phyloP scores from a whole-genome alignment of 2,113 vertebrate species.

The Ariopsis seemanni region DNA sequence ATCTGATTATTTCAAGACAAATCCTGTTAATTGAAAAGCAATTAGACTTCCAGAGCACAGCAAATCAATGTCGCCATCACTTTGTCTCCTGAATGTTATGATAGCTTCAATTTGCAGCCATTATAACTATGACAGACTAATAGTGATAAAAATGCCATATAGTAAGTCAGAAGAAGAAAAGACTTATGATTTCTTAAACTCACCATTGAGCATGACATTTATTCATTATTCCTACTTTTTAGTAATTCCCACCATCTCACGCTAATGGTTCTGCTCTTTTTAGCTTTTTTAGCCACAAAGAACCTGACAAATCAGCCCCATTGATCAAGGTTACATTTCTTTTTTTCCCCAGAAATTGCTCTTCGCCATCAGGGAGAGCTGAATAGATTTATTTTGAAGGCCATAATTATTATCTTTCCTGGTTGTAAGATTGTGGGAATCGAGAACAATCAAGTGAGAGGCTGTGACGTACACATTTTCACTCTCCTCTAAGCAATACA shows the following conservation, averaged over 20 bases:
- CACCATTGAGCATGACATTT: neutral
- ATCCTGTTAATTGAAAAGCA: neutral
- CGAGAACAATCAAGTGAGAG: constrained; percentile 18
- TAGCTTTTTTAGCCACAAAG: constrained; percentile 12
- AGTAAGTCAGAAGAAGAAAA: constrained; percentile 9
- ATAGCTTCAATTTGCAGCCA: neutral
- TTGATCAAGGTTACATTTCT: constrained; percentile 29
- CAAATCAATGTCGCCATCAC: neutral
- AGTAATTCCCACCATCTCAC: neutral
- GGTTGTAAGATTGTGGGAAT: constrained; percentile 13
- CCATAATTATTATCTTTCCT: constrained; percentile 22
- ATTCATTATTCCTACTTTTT: constrained; percentile 30
- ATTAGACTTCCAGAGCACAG: neutral
- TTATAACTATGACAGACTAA: constrained; percentile 20
- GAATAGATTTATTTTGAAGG: constrained; percentile 32
- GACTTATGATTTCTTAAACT: constrained; percentile 6
- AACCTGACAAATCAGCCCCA: constrained; percentile 19
- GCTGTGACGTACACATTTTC: constrained; percentile 13
- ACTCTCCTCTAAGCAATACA: neutral
- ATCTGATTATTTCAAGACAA: neutral
- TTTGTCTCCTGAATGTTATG: constrained; percentile 7
- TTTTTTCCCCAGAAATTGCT: neutral
- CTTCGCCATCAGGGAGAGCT: constrained; percentile 14
- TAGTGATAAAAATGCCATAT: constrained; percentile 12
- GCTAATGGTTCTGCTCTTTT: constrained; percentile 12